A percentile compares a stretch with the other conserved stretches of the same genome.
These are phyloP conservation scores for Acestrorhynchus altus DNA, from an alignment of 2,797 vertebrate genomes.

Conservation along the genomic window DNA sequence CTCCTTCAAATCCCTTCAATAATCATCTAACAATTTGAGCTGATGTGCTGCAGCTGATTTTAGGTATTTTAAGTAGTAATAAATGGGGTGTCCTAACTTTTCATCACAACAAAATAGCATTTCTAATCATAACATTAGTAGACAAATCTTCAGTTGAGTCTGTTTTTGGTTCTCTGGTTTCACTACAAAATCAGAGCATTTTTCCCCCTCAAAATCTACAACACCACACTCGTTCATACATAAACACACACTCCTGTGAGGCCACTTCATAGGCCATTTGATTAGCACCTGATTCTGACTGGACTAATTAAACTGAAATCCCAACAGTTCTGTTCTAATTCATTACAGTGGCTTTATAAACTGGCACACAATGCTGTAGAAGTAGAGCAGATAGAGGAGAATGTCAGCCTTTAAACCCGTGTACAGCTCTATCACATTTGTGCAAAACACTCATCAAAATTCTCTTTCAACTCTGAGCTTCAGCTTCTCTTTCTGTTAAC, in stretches of 20 bases:
- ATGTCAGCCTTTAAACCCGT: constrained; percentile 4
- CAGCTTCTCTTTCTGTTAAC: background rate
- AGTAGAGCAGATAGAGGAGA: background rate
- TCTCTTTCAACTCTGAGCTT: background rate
- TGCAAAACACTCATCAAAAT: background rate
- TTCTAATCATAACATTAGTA: too few relatives aligned
- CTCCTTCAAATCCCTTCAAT: too few relatives aligned
- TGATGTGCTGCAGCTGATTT: too few relatives aligned
- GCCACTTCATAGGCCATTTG: background rate
- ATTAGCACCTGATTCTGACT: background rate
- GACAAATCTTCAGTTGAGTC: too few relatives aligned
- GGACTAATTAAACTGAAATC: constrained; percentile 18
- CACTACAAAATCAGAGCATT: too few relatives aligned
- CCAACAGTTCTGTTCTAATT: constrained; percentile 30
- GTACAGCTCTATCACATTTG: background rate
- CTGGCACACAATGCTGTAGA: constrained; percentile 16
- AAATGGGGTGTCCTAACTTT: too few relatives aligned
- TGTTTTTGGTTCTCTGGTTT: too few relatives aligned
- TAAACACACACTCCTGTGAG: background rate
- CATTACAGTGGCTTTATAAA: constrained; percentile 12
- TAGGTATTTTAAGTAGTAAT: too few relatives aligned
- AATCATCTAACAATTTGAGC: too few relatives aligned
- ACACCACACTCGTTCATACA: background rate
- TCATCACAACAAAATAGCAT: too few relatives aligned
- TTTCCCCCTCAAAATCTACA: background rate